These are phyloP conservation scores for Diplodus puntazzo DNA, from an alignment of 2,797 vertebrate species.

Conservation along the genomic window DNA sequence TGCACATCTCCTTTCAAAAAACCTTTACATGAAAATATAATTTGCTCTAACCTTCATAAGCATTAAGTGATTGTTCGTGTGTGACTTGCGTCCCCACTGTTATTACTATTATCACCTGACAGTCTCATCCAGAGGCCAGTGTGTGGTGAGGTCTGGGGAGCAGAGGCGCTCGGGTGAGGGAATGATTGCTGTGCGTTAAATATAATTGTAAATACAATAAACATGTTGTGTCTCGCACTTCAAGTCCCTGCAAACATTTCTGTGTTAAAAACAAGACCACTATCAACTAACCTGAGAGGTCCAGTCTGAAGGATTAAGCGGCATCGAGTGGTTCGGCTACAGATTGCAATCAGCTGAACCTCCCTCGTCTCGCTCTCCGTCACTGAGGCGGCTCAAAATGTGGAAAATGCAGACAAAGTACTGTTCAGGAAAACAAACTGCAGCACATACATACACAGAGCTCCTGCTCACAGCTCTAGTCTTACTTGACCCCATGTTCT, in stretches of 20 bases:
- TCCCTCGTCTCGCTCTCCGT: too few species aligned
- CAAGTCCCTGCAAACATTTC: neutral
- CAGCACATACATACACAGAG: neutral
- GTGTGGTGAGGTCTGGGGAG: neutral
- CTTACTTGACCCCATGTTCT: slow-evolving; percentile 5
- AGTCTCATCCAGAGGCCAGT: neutral
- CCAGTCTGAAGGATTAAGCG: too few species aligned
- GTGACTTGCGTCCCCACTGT: too few species aligned
- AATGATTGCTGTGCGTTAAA: too few species aligned
- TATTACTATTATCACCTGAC: neutral
- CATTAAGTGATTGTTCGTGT: neutral
- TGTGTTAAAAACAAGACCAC: neutral
- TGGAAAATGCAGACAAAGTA: neutral
- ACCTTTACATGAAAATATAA: too few species aligned
- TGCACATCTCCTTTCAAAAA: too few species aligned
- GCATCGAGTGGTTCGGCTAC: neutral
- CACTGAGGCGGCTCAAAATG: too few species aligned
- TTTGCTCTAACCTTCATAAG: neutral
- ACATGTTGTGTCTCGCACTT: too few species aligned
- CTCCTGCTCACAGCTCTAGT: neutral
- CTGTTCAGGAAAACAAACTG: neutral
- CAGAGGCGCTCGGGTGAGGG: neutral
- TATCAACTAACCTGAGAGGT: neutral
- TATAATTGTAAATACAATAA: too few species aligned
- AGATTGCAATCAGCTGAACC: too few species aligned